A percentile compares a stretch with the other conserved stretches of the same genome.
phyloP scores from a whole-genome alignment of 2,113 vertebrate species.

The Rattus norvegicus region DNA sequence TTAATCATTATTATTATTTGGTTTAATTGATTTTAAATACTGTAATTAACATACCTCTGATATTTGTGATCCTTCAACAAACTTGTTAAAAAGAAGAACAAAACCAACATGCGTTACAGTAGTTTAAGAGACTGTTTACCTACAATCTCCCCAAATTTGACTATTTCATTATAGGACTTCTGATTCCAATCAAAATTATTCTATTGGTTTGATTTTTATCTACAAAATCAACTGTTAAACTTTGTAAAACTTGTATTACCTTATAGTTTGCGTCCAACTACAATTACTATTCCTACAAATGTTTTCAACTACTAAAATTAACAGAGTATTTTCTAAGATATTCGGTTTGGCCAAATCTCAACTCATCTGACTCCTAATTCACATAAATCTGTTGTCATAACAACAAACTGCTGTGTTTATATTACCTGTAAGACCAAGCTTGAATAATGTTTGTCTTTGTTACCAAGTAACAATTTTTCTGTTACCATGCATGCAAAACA shows the following conservation, averaged over 20 bases:
- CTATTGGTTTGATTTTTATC: background rate
- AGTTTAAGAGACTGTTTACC: background rate
- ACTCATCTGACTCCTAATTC: background rate
- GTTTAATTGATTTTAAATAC: conserved; percentile 60
- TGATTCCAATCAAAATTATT: conserved; percentile 37
- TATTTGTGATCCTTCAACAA: conserved; percentile 74
- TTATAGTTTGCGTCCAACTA: conserved; percentile 25
- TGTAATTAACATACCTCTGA: conserved; percentile 73
- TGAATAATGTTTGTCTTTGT: conserved; percentile 31
- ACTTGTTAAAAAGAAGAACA: conserved; percentile 69
- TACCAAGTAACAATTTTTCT: conserved; percentile 5
- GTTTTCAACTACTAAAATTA: conserved; percentile 42
- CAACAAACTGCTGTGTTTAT: conserved; percentile 34
- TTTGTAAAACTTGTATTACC: background rate
- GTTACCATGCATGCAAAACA: background rate
- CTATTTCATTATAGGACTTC: conserved; percentile 14
- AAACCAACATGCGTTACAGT: conserved; percentile 49
- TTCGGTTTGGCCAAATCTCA: conserved; percentile 43
- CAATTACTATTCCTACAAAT: conserved; percentile 24
- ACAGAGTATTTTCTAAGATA: conserved; percentile 47
- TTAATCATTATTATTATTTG: too few relatives aligned
- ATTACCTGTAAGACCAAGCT: conserved; percentile 9
- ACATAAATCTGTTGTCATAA: conserved; percentile 1
- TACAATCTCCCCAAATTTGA: conserved; percentile 9
- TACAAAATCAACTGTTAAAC: conserved; percentile 25